Base-by-base conservation (phyloP, 2,113 vertebrate genomes). In the Triplophysa rosa region DNA sequence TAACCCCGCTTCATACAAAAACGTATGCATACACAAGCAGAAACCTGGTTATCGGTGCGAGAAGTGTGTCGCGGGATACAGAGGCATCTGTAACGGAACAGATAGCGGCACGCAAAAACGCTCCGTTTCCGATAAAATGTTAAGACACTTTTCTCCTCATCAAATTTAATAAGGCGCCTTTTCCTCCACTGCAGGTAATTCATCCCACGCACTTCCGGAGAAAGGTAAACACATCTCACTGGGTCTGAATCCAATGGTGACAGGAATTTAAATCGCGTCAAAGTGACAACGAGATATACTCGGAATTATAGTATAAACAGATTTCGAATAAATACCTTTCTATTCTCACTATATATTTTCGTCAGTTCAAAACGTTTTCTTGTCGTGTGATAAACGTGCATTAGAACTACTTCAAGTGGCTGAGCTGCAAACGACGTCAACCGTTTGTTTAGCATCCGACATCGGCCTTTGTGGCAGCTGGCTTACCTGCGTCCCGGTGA, bases 261-360 rank as follows among this genome's bases (percentile, higher is more conserved):
- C 88, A 89, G 23, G 86, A 83, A 87, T 91, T 93, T 89, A 84
- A 17, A 88, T 84, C 87, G 21, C 89, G 88, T 91, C 90, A 88
- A 58, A 26, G 84, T 84, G 81, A 91, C 89, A 90, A 90, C 86
- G 86, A 91, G 87, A 91, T 86, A 90, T 87, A 87, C 84, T 68
- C 12, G 67, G 89, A 91, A 93, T 92, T 93, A 92, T 92, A 92
- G 89, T 92, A 93, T 92, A 90, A 92, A 90, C 89, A 87, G 88
- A 91, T 90, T 56, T 26, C 10, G 82, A 84, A 80, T 83, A 89
- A 87, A 88, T 78, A 61, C 42, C 68, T 84, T 65, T 79, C 42
- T 81, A 58, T 83, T 67, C 61, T 47, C 67, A 68, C 68, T 72
- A 58, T 58, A 71, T 88, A 29, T 78, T 77, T 64, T 17, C 42